Evolutionary conservation across 2,113 vertebrate species (phyloP).

Genomic region (Pan troglodytes): NHGRI_mPanTro3-v2.1_pri NC_072401.2:2330501-2331000

Average conservation of each 20-base stretch:
- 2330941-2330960: background rate
- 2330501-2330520: background rate
- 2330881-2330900: background rate
- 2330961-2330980: background rate
- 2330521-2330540: rapidly evolving
- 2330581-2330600: background rate
- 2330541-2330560: background rate
- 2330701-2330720: no score
- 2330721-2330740: background rate
- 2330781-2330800: no score
- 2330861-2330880: background rate
- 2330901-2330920: background rate
- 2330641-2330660: background rate
- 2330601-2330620: background rate
- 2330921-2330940: background rate
- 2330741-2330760: background rate
- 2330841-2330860: background rate
- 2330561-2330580: rapidly evolving
- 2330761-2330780: background rate
- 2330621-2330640: background rate
- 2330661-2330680: rapidly evolving
- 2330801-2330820: no score
- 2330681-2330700: background rate
- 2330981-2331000: background rate
- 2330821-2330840: background rate